Conservation (phyloP, 2,888 invertebrate genomes). For the Lasioglossum villosulum region DNA sequence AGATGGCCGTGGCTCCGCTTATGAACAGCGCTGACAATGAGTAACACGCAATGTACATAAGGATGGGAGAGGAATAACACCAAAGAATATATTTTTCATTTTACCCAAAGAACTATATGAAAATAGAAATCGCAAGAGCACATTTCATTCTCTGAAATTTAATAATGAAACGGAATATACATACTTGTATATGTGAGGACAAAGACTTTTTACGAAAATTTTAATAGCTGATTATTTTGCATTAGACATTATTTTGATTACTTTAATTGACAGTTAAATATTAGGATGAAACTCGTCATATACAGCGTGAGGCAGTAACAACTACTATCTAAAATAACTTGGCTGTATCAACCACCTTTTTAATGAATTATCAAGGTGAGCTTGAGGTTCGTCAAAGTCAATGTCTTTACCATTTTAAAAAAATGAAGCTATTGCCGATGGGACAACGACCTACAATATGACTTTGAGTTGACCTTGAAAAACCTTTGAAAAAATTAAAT, state of each 20-base stretch:
- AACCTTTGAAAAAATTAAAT: no score
- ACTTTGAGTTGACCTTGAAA: no score
- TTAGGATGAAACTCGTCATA: neutral
- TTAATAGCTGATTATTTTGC: neutral
- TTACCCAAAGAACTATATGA: neutral
- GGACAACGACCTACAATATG: no score
- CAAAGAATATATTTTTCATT: constrained; percentile 15
- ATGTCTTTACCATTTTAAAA: no score
- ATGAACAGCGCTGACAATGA: neutral
- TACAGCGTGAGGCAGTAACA: neutral
- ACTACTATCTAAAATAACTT: neutral
- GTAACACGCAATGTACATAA: neutral
- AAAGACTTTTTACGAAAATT: neutral
- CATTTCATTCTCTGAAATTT: neutral
- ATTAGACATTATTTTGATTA: neutral
- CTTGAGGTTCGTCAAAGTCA: no score
- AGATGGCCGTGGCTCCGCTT: neutral
- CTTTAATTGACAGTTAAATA: neutral
- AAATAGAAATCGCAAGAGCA: neutral
- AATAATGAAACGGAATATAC: neutral
- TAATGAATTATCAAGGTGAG: no score
- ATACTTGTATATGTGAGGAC: neutral
- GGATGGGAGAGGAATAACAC: neutral
- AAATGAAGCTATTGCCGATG: no score
- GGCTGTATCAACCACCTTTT: neutral